Evolutionary conservation across 35 echinoderm and acorn worm species (phyloP).

Genomic region (Stichopus chloronotus): DNA sequence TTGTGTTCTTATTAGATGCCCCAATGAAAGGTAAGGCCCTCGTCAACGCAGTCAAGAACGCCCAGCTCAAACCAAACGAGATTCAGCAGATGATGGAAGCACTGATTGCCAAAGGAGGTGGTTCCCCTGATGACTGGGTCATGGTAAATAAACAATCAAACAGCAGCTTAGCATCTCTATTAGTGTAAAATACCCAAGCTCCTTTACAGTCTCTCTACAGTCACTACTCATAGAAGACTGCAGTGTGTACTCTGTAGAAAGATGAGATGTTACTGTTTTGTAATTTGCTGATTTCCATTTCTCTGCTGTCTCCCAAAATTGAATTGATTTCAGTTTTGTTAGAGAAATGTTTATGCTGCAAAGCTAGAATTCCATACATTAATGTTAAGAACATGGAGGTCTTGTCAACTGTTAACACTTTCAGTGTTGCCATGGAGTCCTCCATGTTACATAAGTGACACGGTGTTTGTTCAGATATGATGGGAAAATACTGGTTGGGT

Average conservation of each 20-base stretch:
- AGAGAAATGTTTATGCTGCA: too few relatives aligned
- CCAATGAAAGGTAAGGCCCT: constrained; percentile 73
- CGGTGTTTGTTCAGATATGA: too few relatives aligned
- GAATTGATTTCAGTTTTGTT: too few relatives aligned
- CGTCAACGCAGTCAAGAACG: constrained; percentile 75
- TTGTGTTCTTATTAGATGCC: constrained; percentile 3
- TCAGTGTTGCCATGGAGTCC: too few relatives aligned
- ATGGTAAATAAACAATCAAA: constrained; percentile 68
- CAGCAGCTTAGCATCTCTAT: not conserved
- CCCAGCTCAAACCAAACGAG: constrained; percentile 79
- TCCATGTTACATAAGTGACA: too few relatives aligned
- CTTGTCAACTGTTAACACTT: too few relatives aligned
- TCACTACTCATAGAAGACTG: not conserved
- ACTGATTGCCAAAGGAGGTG: constrained; percentile 78
- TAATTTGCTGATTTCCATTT: too few relatives aligned
- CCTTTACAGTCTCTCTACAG: not conserved
- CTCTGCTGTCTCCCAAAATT: too few relatives aligned
- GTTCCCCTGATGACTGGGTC: constrained; percentile 86
- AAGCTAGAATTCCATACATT: too few relatives aligned
- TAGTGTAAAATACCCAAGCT: not conserved
- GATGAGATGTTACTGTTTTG: not conserved
- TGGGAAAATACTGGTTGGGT: too few relatives aligned
- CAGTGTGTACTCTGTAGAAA: not conserved
- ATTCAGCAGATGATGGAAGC: constrained; percentile 94
- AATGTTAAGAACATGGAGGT: too few relatives aligned